Evolutionary conservation across 2,888 invertebrate species (phyloP).

Genomic region (Cryptophagus acutangulus): DNA sequence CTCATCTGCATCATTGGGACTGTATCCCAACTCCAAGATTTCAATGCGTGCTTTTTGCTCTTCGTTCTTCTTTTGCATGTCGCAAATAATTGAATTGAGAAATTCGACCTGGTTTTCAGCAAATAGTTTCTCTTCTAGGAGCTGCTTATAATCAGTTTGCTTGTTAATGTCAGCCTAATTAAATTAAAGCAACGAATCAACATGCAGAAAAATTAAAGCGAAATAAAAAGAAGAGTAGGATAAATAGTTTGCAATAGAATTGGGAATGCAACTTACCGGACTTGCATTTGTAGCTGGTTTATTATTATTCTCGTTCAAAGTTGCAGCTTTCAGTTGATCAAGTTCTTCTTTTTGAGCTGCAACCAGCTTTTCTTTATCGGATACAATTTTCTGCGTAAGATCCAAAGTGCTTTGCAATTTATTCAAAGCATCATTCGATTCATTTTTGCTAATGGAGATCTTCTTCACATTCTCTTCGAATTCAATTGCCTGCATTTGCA

Average conservation of each 20-base stretch:
- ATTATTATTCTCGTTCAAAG: no score
- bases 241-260: slow-evolving; percentile 9
- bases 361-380: no score
- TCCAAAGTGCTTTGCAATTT: slow-evolving; percentile 17
- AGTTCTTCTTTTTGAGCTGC: slow-evolving; percentile 23
- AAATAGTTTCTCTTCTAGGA: slow-evolving; percentile 60
- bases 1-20: slow-evolving; percentile 42
- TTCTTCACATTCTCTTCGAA: slow-evolving; percentile 9
- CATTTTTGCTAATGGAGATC: slow-evolving; percentile 21
- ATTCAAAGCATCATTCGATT: slow-evolving; percentile 13
- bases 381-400: no score
- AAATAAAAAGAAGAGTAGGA: slow-evolving; percentile 4
- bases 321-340: slow-evolving; percentile 17
- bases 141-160: slow-evolving; percentile 38
- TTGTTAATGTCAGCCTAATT: slow-evolving; percentile 24
- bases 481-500: slow-evolving; percentile 33
- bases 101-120: slow-evolving; percentile 78
- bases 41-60: slow-evolving; percentile 73
- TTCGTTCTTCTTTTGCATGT: slow-evolving; percentile 91
- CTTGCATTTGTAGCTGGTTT: slow-evolving; percentile 2
- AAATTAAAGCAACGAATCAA: slow-evolving; percentile 16
- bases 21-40: slow-evolving; percentile 66
- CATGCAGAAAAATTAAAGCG: slow-evolving; percentile 13
- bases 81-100: slow-evolving; percentile 93
- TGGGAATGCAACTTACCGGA: neutral